phyloP scores from a whole-genome alignment of 2,113 vertebrate species.

The Microtus pennsylvanicus region DNA sequence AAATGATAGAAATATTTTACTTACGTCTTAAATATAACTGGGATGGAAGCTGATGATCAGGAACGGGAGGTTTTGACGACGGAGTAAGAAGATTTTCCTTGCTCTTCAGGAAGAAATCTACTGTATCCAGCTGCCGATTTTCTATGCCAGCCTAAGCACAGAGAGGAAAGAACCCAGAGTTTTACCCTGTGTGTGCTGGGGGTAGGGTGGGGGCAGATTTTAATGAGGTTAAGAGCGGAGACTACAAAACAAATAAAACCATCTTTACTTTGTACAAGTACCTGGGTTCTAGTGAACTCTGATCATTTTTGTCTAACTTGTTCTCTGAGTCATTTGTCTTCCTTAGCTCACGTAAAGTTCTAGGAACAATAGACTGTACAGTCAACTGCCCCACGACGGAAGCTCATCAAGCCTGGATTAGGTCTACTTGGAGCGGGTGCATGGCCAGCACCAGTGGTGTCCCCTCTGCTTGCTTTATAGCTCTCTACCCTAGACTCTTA shows the following conservation, averaged over 20 bases:
- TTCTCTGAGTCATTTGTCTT: background rate
- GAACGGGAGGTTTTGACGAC: constrained; percentile 68
- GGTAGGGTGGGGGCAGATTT: background rate
- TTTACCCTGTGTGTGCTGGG: background rate
- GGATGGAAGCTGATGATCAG: constrained; percentile 76
- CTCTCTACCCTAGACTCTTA: background rate
- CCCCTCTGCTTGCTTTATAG: background rate
- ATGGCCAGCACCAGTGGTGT: background rate
- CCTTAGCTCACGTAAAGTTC: background rate
- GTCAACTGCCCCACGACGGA: background rate
- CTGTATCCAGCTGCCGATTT: constrained; percentile 96
- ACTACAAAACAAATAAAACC: background rate
- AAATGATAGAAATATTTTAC: constrained; percentile 61
- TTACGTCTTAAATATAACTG: constrained; percentile 88
- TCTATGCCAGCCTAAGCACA: constrained; percentile 94
- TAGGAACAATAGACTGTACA: background rate
- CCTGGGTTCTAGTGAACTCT: background rate
- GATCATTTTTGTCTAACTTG: background rate
- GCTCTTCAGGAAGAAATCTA: constrained; percentile 97
- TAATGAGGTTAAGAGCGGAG: background rate
- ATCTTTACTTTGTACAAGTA: background rate
- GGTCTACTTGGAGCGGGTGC: too few relatives aligned
- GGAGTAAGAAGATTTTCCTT: constrained; percentile 92
- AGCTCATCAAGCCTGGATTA: background rate
- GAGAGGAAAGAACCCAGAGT: background rate